Conservation (phyloP, 2,888 invertebrate genomes). For the Aphodius granarius region DNA sequence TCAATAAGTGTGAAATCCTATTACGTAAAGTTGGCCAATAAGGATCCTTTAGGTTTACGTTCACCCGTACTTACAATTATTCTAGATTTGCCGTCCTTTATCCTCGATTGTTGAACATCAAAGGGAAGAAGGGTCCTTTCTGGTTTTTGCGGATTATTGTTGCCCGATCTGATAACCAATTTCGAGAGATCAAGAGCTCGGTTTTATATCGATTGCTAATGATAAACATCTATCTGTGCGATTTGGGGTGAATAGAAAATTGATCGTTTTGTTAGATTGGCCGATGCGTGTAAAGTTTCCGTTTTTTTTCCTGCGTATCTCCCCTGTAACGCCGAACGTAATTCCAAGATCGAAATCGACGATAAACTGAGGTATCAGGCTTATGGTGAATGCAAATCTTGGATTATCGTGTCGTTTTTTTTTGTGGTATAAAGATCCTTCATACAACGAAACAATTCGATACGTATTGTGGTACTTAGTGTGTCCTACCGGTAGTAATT, state of each 20-base stretch:
- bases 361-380: background rate
- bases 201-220: conserved; percentile 27
- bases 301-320: conserved; percentile 2
- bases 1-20: conserved; percentile 39
- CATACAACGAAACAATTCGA: too few species aligned
- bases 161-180: conserved; percentile 49
- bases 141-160: conserved; percentile 48
- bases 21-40: conserved; percentile 34
- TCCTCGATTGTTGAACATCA: conserved; percentile 48
- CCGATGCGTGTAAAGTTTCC: conserved; percentile 14
- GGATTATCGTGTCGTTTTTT: too few species aligned
- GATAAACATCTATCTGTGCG: conserved; percentile 27
- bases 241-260: conserved; percentile 7
- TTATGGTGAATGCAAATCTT: background rate
- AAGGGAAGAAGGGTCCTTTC: conserved; percentile 40
- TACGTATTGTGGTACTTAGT: too few species aligned
- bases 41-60: conserved; percentile 17
- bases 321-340: background rate
- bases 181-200: conserved; percentile 34
- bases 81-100: background rate
- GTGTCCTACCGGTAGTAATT: too few species aligned
- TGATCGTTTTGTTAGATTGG: background rate
- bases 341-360: background rate
- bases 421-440: too few species aligned
- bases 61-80: conserved; percentile 28